Conservation (phyloP, 2,113 vertebrate genomes). For the Xenopus borealis region DNA sequence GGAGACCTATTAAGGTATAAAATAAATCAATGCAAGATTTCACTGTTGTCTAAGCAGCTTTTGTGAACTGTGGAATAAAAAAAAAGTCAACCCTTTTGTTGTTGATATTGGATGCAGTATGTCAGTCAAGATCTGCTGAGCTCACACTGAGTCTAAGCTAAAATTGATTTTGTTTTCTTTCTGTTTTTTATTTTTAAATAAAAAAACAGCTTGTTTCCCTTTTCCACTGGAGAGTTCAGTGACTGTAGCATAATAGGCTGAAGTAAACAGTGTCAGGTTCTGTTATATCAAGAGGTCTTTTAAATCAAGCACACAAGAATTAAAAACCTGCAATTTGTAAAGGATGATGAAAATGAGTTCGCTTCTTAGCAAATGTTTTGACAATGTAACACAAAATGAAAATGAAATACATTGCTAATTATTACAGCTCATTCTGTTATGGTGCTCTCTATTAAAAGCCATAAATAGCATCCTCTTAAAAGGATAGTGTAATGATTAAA, state of each 20-base stretch:
- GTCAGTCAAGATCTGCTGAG: slow-evolving; percentile 62
- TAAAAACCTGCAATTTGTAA: slow-evolving; percentile 68
- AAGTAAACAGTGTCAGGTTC: slow-evolving; percentile 80
- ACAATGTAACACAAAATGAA: slow-evolving; percentile 70
- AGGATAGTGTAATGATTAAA: too few relatives aligned
- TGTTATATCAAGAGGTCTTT: slow-evolving; percentile 76
- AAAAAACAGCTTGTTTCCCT: slow-evolving; percentile 69
- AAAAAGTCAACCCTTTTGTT: slow-evolving; percentile 64
- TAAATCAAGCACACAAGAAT: slow-evolving; percentile 72
- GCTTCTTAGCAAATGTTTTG: slow-evolving; percentile 73
- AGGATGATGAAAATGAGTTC: slow-evolving; percentile 70
- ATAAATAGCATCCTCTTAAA: slow-evolving; percentile 59
- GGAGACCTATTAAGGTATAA: slow-evolving; percentile 58
- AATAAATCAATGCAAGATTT: slow-evolving; percentile 64
- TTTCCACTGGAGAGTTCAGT: slow-evolving; percentile 73
- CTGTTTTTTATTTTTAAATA: slow-evolving; percentile 55
- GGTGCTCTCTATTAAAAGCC: slow-evolving; percentile 67
- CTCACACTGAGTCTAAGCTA: slow-evolving; percentile 69
- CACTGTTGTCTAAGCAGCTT: slow-evolving; percentile 55
- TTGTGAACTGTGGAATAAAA: slow-evolving; percentile 59
- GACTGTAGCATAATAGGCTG: slow-evolving; percentile 77
- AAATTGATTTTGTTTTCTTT: slow-evolving; percentile 76
- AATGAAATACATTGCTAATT: slow-evolving; percentile 71
- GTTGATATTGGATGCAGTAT: slow-evolving; percentile 67
- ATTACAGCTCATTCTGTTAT: slow-evolving; percentile 60